phyloP scores from a whole-genome alignment of 2,888 invertebrate genomes.

The Trachelus tabidus region DNA sequence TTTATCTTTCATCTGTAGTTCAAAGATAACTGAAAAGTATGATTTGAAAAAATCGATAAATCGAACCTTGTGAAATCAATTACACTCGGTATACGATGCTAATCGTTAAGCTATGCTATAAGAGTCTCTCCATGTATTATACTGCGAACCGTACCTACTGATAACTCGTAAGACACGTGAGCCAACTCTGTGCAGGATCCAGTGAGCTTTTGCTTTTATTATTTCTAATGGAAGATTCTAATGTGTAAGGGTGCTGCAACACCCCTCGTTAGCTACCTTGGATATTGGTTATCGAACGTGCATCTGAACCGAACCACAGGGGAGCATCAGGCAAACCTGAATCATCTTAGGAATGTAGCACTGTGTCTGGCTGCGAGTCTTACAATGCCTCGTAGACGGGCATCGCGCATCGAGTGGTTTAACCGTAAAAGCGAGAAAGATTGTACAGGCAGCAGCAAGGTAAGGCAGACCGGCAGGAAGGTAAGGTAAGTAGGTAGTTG shows the following conservation, averaged over 20 bases:
- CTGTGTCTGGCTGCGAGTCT: constrained; percentile 33
- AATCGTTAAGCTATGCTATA: background rate
- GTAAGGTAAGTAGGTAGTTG: constrained; percentile 2
- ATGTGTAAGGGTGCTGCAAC: background rate
- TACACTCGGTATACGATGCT: background rate
- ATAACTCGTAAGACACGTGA: background rate
- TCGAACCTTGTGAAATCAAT: background rate
- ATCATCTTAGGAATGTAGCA: constrained; percentile 48
- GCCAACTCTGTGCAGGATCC: background rate
- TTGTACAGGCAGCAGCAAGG: background rate
- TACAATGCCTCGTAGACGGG: constrained; percentile 24
- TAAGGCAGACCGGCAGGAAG: background rate
- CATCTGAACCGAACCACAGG: constrained; percentile 18
- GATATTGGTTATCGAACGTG: constrained; percentile 19
- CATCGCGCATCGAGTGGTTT: background rate
- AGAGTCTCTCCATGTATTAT: background rate
- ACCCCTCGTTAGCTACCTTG: constrained; percentile 5
- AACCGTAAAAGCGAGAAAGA: background rate
- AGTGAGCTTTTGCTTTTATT: background rate
- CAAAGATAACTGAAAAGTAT: background rate
- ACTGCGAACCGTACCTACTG: background rate
- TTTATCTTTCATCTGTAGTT: background rate
- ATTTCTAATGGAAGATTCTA: background rate
- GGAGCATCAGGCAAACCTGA: constrained; percentile 33
- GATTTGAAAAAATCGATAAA: background rate